These are phyloP conservation scores for Odocoileus virginianus DNA, from an alignment of 2,113 vertebrate genomes.

Conservation along the genomic window DNA sequence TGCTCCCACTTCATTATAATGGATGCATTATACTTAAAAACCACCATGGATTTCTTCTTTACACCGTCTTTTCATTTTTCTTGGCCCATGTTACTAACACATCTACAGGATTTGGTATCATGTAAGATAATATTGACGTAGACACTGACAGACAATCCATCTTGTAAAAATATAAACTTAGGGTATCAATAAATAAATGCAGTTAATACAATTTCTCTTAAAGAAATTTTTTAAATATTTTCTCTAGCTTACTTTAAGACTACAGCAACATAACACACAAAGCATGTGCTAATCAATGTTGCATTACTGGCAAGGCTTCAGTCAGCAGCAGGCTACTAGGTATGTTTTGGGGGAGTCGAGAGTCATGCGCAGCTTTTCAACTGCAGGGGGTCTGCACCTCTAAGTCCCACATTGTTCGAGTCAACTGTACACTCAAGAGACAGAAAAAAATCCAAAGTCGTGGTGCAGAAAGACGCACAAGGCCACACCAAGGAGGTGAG, in stretches of 20 bases:
- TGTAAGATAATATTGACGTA: not conserved
- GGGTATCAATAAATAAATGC: not conserved
- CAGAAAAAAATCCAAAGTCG: not conserved
- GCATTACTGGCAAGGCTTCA: not conserved
- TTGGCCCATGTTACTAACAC: not conserved
- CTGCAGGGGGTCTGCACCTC: not conserved
- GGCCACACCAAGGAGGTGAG: not conserved
- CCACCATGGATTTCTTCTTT: not conserved
- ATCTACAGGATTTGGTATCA: not conserved
- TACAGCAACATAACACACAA: not conserved
- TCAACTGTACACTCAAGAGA: not conserved
- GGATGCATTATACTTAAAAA: not conserved
- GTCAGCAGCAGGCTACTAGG: accelerated
- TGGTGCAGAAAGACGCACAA: not conserved
- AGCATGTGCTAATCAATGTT: accelerated
- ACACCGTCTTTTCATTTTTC: not conserved
- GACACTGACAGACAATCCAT: not conserved
- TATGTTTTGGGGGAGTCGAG: not conserved
- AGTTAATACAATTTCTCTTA: too few relatives aligned
- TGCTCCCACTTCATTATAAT: too few relatives aligned
- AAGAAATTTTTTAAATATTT: not conserved
- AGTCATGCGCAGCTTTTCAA: not conserved
- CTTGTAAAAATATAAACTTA: not conserved
- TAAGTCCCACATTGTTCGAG: not conserved
- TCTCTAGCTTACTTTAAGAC: not conserved